A percentile compares a stretch with the other conserved stretches of the same genome.
Evolutionary conservation across 2,888 invertebrate species (phyloP).

Genomic region (Ophioninae sp.): DNA sequence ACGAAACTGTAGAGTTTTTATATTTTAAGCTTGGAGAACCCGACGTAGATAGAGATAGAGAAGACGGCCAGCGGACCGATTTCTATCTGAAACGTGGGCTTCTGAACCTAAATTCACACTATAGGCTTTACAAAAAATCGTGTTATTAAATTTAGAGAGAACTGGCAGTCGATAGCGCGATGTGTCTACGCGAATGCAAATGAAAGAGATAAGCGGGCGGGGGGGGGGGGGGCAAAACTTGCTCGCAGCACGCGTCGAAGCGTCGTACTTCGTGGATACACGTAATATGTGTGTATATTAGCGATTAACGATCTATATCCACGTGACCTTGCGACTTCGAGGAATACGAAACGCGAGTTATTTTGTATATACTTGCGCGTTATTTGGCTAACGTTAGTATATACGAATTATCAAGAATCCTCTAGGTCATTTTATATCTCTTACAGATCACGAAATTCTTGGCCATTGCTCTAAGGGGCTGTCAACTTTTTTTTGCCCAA

Average conservation of each 20-base stretch:
- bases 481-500: neutral
- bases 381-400: slow-evolving; percentile 34
- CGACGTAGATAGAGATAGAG: slow-evolving; percentile 9
- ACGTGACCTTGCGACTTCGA: slow-evolving; percentile 52
- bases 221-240: slow-evolving; percentile 3
- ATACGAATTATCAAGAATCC: slow-evolving; percentile 8
- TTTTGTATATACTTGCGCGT: neutral
- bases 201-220: neutral
- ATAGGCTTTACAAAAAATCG: slow-evolving; percentile 1
- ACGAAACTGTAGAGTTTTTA: slow-evolving; percentile 47
- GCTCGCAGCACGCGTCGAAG: slow-evolving; percentile 22
- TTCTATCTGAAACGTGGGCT: slow-evolving; percentile 46
- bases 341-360: slow-evolving; percentile 26
- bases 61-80: slow-evolving; percentile 8
- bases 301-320: slow-evolving; percentile 48
- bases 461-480: neutral
- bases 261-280: slow-evolving; percentile 13
- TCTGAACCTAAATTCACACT: slow-evolving; percentile 1
- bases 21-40: slow-evolving; percentile 35
- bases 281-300: slow-evolving; percentile 36
- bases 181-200: slow-evolving; percentile 27
- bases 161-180: neutral
- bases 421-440: slow-evolving; percentile 40
- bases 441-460: slow-evolving; percentile 22
- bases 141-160: slow-evolving; percentile 1